phyloP scores from a whole-genome alignment of 2,888 invertebrate species.

The Amblyteles armatorius region DNA sequence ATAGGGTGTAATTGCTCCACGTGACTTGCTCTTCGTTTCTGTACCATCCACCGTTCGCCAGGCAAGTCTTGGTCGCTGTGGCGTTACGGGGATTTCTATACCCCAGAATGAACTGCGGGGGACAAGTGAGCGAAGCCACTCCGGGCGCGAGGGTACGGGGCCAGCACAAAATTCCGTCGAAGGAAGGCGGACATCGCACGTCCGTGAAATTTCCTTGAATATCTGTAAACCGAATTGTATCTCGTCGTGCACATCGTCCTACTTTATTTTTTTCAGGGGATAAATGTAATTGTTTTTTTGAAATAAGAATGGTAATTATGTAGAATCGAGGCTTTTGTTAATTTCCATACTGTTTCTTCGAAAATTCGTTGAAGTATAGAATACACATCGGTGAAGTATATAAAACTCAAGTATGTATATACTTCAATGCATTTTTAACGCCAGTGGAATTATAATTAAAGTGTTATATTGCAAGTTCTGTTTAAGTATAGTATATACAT shows the following conservation, averaged over 20 bases:
- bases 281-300: not conserved
- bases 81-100: conserved; percentile 65
- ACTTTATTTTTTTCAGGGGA: not conserved
- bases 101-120: conserved; percentile 74
- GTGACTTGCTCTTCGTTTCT: conserved; percentile 78
- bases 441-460: no score
- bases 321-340: not conserved
- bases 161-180: conserved; percentile 87
- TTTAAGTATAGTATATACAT: no score
- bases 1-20: conserved; percentile 86
- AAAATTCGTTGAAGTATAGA: not conserved
- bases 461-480: not conserved
- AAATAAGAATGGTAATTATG: not conserved
- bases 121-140: conserved; percentile 84
- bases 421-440: no score
- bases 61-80: conserved; percentile 85
- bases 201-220: conserved; percentile 55
- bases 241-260: not conserved
- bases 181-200: conserved; percentile 83
- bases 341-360: not conserved
- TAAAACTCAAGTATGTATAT: no score
- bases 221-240: conserved; percentile 47
- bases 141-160: conserved; percentile 83
- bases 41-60: conserved; percentile 85
- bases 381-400: not conserved